Percentiles rank a stretch among this genome's conserved stretches.
These are phyloP conservation scores for Petrocephalus microphthalmus DNA, from an alignment of 2,113 vertebrate species.

Conservation along the genomic window DNA sequence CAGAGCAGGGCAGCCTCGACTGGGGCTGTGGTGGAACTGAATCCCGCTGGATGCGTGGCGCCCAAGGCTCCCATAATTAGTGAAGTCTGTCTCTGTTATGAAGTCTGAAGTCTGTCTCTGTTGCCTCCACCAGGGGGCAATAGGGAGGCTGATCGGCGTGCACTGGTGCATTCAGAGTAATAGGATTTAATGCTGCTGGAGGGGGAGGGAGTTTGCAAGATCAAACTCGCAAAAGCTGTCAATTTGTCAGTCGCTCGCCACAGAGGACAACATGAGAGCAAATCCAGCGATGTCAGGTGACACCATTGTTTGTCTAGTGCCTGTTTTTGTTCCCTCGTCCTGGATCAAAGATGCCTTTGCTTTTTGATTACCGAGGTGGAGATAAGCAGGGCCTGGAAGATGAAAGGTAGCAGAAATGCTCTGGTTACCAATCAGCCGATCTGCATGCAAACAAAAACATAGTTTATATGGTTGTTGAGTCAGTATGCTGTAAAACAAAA, in stretches of 20 bases:
- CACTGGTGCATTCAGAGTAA: neutral
- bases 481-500: neutral
- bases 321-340: neutral
- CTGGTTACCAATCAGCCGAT: neutral
- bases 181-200: neutral
- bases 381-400: constrained; percentile 18
- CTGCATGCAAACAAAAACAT: neutral
- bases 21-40: constrained; percentile 13
- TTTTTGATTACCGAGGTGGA: neutral
- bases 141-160: neutral
- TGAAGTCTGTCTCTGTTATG: neutral
- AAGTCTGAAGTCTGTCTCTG: neutral
- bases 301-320: neutral
- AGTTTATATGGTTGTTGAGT: neutral
- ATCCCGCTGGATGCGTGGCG: neutral
- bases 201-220: neutral
- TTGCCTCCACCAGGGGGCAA: constrained; percentile 5
- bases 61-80: neutral
- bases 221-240: neutral
- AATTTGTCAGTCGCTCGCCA: neutral
- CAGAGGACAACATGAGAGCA: neutral
- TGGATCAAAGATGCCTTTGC: neutral
- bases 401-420: neutral
- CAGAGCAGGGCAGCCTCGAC: constrained; percentile 19
- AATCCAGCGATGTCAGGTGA: neutral